Evolutionary conservation across 2,113 vertebrate species (phyloP).

Genomic region (Uria aalge): DNA sequence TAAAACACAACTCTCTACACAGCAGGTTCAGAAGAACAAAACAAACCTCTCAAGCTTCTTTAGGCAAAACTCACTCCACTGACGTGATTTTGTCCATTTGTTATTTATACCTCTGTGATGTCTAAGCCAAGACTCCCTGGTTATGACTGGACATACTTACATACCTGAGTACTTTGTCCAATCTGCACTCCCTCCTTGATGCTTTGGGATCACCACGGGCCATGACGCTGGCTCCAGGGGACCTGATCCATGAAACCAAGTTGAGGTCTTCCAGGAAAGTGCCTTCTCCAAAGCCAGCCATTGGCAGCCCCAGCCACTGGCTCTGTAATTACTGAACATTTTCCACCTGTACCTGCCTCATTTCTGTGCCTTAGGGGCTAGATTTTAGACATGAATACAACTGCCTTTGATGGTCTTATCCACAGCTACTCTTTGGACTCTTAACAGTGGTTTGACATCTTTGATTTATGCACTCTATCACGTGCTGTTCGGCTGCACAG

Average conservation of each 20-base stretch:
- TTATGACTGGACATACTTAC: neutral
- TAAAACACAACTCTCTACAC: neutral
- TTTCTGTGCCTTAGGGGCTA: neutral
- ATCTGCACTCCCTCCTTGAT: neutral
- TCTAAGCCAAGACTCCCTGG: neutral
- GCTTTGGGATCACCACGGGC: neutral
- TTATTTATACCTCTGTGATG: neutral
- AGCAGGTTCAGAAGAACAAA: neutral
- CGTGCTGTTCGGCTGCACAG: neutral
- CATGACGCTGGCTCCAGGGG: neutral
- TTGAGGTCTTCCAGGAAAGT: neutral
- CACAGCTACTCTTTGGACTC: neutral
- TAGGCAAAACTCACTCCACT: neutral
- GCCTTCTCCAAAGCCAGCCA: neutral
- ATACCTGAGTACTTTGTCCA: neutral
- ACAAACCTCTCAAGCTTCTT: neutral
- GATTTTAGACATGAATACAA: neutral
- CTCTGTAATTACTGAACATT: neutral
- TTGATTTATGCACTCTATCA: neutral
- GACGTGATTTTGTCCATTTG: neutral
- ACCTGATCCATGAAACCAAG: neutral
- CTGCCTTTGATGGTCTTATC: neutral
- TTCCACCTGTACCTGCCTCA: neutral
- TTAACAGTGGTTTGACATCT: neutral
- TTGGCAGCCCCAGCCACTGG: neutral